A percentile compares a stretch with the other conserved stretches of the same genome.
Evolutionary conservation across 2,888 invertebrate species (phyloP).

Genomic region (Melanotus villosus): DNA sequence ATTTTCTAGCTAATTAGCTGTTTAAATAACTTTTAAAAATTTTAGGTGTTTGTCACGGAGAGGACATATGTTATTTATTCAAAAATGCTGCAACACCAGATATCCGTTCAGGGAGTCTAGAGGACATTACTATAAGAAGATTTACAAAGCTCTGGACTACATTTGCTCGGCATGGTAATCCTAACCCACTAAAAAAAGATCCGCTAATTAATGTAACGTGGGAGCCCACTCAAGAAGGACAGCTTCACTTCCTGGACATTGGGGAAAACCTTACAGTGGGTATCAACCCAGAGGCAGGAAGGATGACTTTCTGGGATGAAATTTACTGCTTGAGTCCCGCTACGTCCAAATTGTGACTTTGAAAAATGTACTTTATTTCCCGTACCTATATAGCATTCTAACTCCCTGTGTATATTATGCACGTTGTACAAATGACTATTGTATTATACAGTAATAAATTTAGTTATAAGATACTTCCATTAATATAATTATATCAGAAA

Average conservation of each 20-base stretch:
- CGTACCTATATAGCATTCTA: too few relatives aligned
- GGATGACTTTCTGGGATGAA: conserved; percentile 56
- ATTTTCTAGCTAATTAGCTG: too few relatives aligned
- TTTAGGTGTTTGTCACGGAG: conserved; percentile 57
- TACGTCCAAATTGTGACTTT: neutral
- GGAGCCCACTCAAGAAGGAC: conserved; percentile 43
- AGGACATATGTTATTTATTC: conserved; percentile 59
- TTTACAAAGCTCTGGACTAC: conserved; percentile 58
- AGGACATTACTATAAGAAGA: conserved; percentile 51
- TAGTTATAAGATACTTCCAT: too few relatives aligned
- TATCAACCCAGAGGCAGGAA: conserved; percentile 50
- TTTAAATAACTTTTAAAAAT: too few relatives aligned
- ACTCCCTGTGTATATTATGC: too few relatives aligned
- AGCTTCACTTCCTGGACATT: conserved; percentile 52
- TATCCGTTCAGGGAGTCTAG: conserved; percentile 48
- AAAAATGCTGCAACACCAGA: conserved; percentile 48
- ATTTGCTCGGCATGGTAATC: conserved; percentile 38
- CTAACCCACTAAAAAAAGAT: conserved; percentile 39
- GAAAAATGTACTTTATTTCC: too few relatives aligned
- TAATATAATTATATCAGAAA: neutral
- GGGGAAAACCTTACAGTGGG: conserved; percentile 50
- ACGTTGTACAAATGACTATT: too few relatives aligned
- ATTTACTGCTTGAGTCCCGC: conserved; percentile 27
- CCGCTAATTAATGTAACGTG: conserved; percentile 47
- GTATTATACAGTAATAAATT: too few relatives aligned